phyloP scores from a whole-genome alignment of 2,888 invertebrate species.

The Tetheella fluctuosa region DNA sequence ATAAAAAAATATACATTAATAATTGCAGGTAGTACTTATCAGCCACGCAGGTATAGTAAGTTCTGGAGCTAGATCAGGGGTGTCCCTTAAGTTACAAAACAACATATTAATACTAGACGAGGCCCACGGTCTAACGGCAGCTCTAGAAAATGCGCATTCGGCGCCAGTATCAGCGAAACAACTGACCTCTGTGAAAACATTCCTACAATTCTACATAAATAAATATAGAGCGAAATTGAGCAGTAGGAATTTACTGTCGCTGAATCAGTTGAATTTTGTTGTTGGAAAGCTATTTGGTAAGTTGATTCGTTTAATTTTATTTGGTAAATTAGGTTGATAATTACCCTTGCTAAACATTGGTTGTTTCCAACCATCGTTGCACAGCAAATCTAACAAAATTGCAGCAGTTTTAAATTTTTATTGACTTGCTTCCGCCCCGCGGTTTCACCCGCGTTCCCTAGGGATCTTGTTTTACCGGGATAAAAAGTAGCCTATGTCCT shows the following conservation, averaged over 20 bases:
- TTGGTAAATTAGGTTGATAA: background rate
- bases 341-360: too few relatives aligned
- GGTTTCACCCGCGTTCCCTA: too few relatives aligned
- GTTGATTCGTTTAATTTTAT: conserved; percentile 27
- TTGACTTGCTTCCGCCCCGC: too few relatives aligned
- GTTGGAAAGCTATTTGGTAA: conserved; percentile 86
- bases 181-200: conserved; percentile 85
- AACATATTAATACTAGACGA: conserved; percentile 96
- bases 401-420: too few relatives aligned
- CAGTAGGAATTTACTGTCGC: conserved; percentile 90
- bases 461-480: too few relatives aligned
- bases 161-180: conserved; percentile 88
- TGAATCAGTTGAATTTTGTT: conserved; percentile 93
- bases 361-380: too few relatives aligned
- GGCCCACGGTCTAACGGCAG: conserved; percentile 97
- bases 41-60: conserved; percentile 78
- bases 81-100: conserved; percentile 82
- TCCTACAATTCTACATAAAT: conserved; percentile 88
- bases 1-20: background rate
- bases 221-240: conserved; percentile 90
- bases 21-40: conserved; percentile 68
- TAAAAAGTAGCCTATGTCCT: too few relatives aligned
- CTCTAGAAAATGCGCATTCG: conserved; percentile 94
- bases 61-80: conserved; percentile 69
- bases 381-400: too few relatives aligned